Evolutionary conservation across 2,888 invertebrate species (phyloP).

Genomic region (Ferdinandea cuprea): DNA sequence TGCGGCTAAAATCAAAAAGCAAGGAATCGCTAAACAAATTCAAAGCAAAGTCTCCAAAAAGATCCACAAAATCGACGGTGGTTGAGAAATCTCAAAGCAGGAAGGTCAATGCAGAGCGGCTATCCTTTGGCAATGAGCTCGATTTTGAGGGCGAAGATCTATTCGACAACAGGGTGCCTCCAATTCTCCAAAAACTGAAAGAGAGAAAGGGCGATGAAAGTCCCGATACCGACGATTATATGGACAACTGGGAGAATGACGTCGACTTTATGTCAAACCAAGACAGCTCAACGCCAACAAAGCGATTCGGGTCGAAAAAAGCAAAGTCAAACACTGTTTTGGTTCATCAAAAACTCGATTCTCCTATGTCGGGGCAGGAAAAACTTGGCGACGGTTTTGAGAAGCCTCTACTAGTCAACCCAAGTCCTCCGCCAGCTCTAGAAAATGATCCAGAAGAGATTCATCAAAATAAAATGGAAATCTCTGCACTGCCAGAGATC

Average conservation of each 20-base stretch:
- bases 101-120: slow-evolving; percentile 18
- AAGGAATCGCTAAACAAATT: slow-evolving; percentile 9
- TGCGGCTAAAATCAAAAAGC: slow-evolving; percentile 11
- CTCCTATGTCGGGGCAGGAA: slow-evolving; percentile 7
- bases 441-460: neutral
- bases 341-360: slow-evolving; percentile 1
- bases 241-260: slow-evolving; percentile 82
- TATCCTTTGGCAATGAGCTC: slow-evolving; percentile 38
- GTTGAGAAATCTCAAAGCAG: neutral
- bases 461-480: neutral
- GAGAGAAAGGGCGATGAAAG: slow-evolving; percentile 76
- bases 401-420: slow-evolving; percentile 77
- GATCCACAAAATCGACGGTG: neutral
- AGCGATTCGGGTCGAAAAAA: slow-evolving; percentile 15
- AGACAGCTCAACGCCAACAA: slow-evolving; percentile 77
- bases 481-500: neutral
- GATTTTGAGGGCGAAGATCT: neutral
- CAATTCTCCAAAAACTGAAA: neutral
- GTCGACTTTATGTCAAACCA: slow-evolving; percentile 78
- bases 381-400: slow-evolving; percentile 75
- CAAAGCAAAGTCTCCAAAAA: slow-evolving; percentile 14
- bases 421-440: slow-evolving; percentile 76
- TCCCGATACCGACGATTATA: slow-evolving; percentile 82
- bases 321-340: neutral
- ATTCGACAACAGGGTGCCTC: neutral